These are phyloP conservation scores for Caenorhabditis briggsae DNA, from an alignment of 1,140 invertebrate genomes.

Conservation along the genomic window DNA sequence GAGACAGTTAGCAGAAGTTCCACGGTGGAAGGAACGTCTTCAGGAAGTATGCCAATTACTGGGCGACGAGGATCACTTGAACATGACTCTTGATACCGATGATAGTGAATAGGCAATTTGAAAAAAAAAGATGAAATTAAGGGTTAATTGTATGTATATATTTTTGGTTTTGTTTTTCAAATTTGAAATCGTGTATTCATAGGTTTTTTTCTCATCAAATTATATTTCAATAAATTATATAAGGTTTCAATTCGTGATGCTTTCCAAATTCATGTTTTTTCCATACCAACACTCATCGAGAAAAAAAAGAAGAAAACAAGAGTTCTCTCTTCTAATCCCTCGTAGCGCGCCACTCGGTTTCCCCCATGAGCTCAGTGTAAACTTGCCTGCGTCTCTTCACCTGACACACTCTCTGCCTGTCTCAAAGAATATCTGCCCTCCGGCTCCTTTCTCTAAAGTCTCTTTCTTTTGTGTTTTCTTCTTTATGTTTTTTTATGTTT, in stretches of 20 bases:
- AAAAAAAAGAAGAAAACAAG: conserved; percentile 1
- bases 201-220: background rate
- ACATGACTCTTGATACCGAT: conserved; percentile 53
- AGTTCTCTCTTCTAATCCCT: background rate
- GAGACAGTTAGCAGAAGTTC: conserved; percentile 37
- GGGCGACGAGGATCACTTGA: conserved; percentile 29
- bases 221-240: background rate
- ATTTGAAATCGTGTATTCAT: background rate
- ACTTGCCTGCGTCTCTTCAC: background rate
- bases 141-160: conserved; percentile 33
- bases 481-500: background rate
- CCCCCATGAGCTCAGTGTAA: conserved; percentile 6
- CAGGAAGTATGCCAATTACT: conserved; percentile 40
- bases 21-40: conserved; percentile 52
- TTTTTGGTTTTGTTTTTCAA: background rate
- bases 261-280: no score
- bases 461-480: background rate
- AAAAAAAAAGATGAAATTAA: background rate
- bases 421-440: conserved; percentile 49
- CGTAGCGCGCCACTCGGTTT: no score
- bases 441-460: conserved; percentile 16
- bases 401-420: background rate
- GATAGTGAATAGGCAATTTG: conserved; percentile 34
- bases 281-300: background rate
- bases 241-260: no score